Evolutionary conservation across 2,888 invertebrate genomes (phyloP), one percentile per base, ranked within the genome.

Genomic region (Gandaritis pyraliata): DNA sequence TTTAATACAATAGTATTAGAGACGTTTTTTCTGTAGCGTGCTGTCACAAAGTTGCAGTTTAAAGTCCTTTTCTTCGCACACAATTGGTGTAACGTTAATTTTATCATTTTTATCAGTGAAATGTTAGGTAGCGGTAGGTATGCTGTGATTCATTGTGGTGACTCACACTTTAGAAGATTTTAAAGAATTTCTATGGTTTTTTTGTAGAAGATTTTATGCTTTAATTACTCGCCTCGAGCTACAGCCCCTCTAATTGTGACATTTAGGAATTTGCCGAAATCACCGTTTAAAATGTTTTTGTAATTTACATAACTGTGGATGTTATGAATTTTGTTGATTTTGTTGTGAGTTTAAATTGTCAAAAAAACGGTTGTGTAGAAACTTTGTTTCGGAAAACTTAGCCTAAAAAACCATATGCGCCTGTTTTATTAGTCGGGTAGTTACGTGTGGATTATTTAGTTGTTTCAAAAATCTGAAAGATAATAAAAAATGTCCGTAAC

Each of bases 81-180:
- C 77, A 81, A 82, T 83, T 77, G 76, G 71, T 67, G 68, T 72
- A 73, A 71, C 72, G 70, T 77, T n/a, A 80, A 78, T 75, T 74
- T 83, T 83, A 83, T 84, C 78, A 72, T 68, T 29, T 63, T 79
- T 85, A 83, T 87, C 82, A 72, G 77, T 76, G 72, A 76, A 85
- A 84, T 75, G 78, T 84, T 84, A 85, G 72, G 71, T 85, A 87
- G 83, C 86, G 81, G 86, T 84, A 72, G 72, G 72, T 23, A 64
- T 13, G 1, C 23, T 23, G 70, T 87, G 87, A 88, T 80, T 88
- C 89, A 87, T 76, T 58, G 71, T 69, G 66, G 67, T 88, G 88
- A 88, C 73, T 87, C 87, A 87, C 70, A n/a, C 15, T 73, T 75
- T 67, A 23, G 38, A 51, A 60, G 51, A 39, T 49, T 66, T 53